These are phyloP conservation scores for Rhinogobio ventralis DNA, from an alignment of 2,797 vertebrate species.

Conservation along the genomic window DNA sequence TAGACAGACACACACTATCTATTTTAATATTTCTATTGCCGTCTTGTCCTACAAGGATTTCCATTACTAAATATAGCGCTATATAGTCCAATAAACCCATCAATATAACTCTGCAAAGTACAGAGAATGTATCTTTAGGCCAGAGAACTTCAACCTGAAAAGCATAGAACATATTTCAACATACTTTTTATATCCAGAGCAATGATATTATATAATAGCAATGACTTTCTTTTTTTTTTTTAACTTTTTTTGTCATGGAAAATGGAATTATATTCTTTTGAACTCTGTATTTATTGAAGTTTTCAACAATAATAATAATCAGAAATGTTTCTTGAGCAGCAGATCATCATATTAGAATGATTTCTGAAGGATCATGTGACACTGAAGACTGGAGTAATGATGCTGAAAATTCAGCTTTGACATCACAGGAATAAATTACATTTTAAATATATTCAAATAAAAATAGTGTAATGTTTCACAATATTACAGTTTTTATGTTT, in stretches of 20 bases:
- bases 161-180: background rate
- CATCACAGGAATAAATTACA: background rate
- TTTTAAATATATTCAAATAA: background rate
- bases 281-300: no score
- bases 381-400: background rate
- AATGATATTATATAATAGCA: no score
- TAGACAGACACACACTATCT: background rate
- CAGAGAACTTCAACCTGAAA: background rate
- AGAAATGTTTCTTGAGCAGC: background rate
- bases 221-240: no score
- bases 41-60: conserved; percentile 14
- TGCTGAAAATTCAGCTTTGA: background rate
- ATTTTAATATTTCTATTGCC: conserved; percentile 5
- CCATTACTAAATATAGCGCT: background rate
- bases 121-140: background rate
- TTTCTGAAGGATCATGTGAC: background rate
- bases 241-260: no score
- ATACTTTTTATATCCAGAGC: background rate
- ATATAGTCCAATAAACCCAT: conserved; percentile 20
- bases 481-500: background rate
- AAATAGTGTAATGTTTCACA: background rate
- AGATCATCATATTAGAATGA: background rate
- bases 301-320: background rate
- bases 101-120: conserved; percentile 21
- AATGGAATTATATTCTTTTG: background rate